A percentile compares a stretch with the other conserved stretches of the same genome.
Evolutionary conservation across 2,113 vertebrate genomes (phyloP).

Genomic region (Hipposideros armiger): DNA sequence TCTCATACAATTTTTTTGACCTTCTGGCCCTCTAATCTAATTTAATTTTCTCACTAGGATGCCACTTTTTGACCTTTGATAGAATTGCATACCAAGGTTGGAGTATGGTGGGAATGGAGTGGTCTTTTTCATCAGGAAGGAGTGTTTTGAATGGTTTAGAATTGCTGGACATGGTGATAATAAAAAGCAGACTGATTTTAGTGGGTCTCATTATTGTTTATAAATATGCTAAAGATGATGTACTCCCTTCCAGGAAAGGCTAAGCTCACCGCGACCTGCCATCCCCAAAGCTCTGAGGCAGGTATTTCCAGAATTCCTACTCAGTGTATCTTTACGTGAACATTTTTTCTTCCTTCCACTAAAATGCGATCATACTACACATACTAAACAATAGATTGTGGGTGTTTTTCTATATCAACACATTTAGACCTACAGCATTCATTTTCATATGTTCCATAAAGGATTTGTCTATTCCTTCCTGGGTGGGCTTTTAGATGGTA

Average conservation of each 20-base stretch:
- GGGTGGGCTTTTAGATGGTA: not conserved
- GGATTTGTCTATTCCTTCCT: not conserved
- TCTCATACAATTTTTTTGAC: not conserved
- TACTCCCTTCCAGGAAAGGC: not conserved
- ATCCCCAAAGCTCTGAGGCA: not conserved
- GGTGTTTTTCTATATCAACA: not conserved
- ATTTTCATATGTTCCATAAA: not conserved
- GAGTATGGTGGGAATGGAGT: not conserved
- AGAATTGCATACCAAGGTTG: not conserved
- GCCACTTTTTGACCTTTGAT: not conserved
- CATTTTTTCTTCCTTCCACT: not conserved
- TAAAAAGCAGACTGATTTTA: not conserved
- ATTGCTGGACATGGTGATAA: not conserved
- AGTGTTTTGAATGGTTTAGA: not conserved
- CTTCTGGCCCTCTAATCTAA: not conserved
- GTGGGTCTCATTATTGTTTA: not conserved
- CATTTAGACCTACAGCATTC: constrained; percentile 26
- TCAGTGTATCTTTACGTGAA: not conserved
- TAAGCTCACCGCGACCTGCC: accelerated
- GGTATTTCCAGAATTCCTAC: not conserved
- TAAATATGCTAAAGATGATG: not conserved
- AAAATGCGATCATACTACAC: not conserved
- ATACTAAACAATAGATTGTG: not conserved
- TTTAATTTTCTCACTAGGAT: not conserved
- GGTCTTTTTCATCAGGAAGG: not conserved